Evolutionary conservation across 1,140 invertebrate genomes (phyloP), one percentile per base, ranked within the genome.

Genomic region (Rhopalosiphum padi): DNA sequence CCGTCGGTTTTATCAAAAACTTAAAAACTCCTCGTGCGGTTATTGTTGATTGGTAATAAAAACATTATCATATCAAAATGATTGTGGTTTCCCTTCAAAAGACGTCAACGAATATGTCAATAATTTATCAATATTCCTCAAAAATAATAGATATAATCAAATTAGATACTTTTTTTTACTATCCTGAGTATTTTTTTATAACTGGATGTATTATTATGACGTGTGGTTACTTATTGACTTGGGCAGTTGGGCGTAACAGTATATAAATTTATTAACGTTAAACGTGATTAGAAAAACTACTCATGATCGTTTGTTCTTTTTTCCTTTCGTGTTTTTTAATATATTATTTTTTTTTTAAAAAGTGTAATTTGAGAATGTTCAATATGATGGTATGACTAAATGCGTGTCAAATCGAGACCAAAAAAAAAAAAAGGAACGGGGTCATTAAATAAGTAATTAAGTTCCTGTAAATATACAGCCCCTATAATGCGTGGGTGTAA

Each of bases 381-480:
- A 77, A 68, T 18, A 68, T 3, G 15, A n/a, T 15, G 30, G 4
- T n/a, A 60, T 21, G 15, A 30, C 30, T 68, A 25, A 0, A 2
- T 18, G 7, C 8, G 9, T 68, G 30, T 3, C 9, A 77, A 77
- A 35, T n/a, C 15, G 1, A 22, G 60, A 68, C 15, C 25, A 11
- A 68, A 68, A 7, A 15, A 68, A 18, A n/a, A 30, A 5, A 77
- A 77, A 77, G 30, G 30, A n/a, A 68, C 30, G 60, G n/a, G 30
- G 30, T n/a, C n/a, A 77, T 77, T 35, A 77, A 77, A n/a, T 77
- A 77, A 77, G n/a, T 77, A 77, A 77, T n/a, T n/a, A 77, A n/a
- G 4, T 77, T n/a, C 15, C n/a, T n/a, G 60, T 77, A 77, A 77
- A 18, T 77, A 77, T 77, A 35, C 60, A n/a, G 18, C 60, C n/a